These are phyloP conservation scores for Trachelipus rathkii DNA, from an alignment of 1,140 invertebrate genomes.

Conservation along the genomic window DNA sequence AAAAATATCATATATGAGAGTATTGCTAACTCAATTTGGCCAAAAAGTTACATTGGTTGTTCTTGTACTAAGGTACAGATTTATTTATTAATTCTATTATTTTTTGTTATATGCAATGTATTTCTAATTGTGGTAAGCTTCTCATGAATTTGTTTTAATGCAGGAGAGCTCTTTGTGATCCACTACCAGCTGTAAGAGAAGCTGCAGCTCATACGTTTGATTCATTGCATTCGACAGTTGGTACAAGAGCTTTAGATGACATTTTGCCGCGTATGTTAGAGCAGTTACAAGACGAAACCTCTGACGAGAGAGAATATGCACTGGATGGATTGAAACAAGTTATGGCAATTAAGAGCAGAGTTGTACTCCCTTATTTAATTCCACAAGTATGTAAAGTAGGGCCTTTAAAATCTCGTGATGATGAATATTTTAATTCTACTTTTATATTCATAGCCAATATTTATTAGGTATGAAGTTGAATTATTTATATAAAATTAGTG, in stretches of 20 bases:
- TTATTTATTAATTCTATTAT: too few relatives aligned
- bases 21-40: too few relatives aligned
- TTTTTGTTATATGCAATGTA: not conserved
- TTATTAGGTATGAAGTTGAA: not conserved
- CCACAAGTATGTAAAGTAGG: conserved; percentile 57
- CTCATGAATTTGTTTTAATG: conserved; percentile 38
- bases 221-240: conserved; percentile 88
- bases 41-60: too few relatives aligned
- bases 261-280: conserved; percentile 87
- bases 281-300: conserved; percentile 63
- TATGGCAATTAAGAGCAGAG: conserved; percentile 92
- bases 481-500: not conserved
- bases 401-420: too few relatives aligned
- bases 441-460: too few relatives aligned
- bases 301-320: conserved; percentile 68
- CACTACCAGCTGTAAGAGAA: conserved; percentile 81
- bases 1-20: too few relatives aligned
- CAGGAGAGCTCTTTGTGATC: conserved; percentile 86
- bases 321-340: conserved; percentile 92
- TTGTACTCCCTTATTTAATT: conserved; percentile 90
- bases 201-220: conserved; percentile 96
- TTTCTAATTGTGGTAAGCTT: not conserved
- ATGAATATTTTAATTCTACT: too few relatives aligned
- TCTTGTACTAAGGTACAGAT: too few relatives aligned
- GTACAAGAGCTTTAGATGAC: conserved; percentile 91